phyloP scores from a whole-genome alignment of 2,888 invertebrate species.

The Hyppa rectilinea region DNA sequence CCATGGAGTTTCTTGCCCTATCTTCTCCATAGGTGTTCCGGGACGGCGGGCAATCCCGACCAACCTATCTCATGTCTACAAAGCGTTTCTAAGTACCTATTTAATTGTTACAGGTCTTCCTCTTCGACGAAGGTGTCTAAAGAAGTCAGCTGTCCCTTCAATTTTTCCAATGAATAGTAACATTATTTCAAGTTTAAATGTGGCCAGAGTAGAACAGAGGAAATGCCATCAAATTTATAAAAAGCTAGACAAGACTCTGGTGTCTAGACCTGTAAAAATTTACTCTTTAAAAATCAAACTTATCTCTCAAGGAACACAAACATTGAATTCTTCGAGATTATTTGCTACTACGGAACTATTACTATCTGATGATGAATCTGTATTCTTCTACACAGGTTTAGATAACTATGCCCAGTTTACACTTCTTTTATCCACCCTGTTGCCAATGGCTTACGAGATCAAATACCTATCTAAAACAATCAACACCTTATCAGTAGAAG shows the following conservation, averaged over 20 bases:
- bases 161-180: conserved; percentile 8
- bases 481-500: conserved; percentile 7
- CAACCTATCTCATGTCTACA: too few species aligned
- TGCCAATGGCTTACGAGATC: conserved; percentile 41
- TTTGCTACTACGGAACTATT: conserved; percentile 5
- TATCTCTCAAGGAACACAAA: conserved; percentile 15
- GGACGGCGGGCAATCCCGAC: too few species aligned
- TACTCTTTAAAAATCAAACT: not conserved
- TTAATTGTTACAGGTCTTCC: conserved; percentile 14
- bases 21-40: too few species aligned
- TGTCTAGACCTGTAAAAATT: not conserved
- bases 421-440: conserved; percentile 12
- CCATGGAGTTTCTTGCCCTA: too few species aligned
- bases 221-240: not conserved
- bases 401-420: conserved; percentile 11
- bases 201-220: not conserved
- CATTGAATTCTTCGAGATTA: not conserved
- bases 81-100: not conserved
- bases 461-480: conserved; percentile 8
- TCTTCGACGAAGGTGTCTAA: conserved; percentile 10
- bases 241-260: not conserved
- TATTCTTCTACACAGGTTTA: conserved; percentile 27
- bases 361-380: conserved; percentile 30
- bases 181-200: not conserved
- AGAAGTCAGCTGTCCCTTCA: conserved; percentile 22